phyloP scores from a whole-genome alignment of 1,140 invertebrate genomes.

The Venturia canescens region DNA sequence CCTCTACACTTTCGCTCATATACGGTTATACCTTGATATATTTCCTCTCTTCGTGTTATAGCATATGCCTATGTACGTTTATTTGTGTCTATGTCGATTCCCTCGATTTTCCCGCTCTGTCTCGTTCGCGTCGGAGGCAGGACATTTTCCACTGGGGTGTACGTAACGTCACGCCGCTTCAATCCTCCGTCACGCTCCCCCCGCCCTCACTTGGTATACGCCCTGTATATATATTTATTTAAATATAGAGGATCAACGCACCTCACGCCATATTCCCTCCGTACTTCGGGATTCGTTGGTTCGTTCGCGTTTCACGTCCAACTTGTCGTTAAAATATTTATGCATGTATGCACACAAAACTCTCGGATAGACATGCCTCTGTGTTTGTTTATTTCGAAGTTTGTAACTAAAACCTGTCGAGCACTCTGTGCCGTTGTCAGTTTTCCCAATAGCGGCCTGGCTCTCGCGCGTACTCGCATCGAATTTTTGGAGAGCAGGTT shows the following conservation, averaged over 20 bases:
- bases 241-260: constrained; percentile 19
- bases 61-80: neutral
- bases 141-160: constrained; percentile 31
- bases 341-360: constrained; percentile 37
- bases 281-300: constrained; percentile 28
- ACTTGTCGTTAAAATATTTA: constrained; percentile 44
- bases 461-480: too few species aligned
- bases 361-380: neutral
- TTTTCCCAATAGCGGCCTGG: neutral
- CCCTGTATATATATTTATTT: constrained; percentile 13
- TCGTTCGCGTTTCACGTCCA: constrained; percentile 33
- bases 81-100: constrained; percentile 30
- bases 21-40: too few species aligned
- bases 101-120: constrained; percentile 1
- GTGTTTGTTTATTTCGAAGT: neutral
- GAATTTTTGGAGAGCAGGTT: too few species aligned
- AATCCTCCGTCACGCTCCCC: constrained; percentile 24
- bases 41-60: too few species aligned
- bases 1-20: neutral
- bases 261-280: neutral
- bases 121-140: neutral
- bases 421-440: neutral
- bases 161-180: constrained; percentile 35
- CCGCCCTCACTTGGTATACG: too few species aligned
- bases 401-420: constrained; percentile 5